Conservation (phyloP, 2,113 vertebrate genomes). For the Montifringilla adamsi region DNA sequence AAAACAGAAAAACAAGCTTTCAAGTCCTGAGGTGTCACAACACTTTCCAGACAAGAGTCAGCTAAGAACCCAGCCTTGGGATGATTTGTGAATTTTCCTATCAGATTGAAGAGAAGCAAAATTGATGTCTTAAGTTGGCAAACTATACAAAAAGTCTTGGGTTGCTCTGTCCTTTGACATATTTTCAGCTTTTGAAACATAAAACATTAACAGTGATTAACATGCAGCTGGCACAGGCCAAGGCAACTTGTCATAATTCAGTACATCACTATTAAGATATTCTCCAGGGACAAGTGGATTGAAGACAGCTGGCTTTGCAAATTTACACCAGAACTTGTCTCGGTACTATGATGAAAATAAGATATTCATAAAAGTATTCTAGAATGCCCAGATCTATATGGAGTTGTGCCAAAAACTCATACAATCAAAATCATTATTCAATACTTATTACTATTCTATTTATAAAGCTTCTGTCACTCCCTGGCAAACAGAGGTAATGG, state of each 20-base stretch:
- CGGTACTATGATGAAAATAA: not conserved
- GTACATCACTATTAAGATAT: not conserved
- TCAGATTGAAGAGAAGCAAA: not conserved
- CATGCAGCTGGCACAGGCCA: not conserved
- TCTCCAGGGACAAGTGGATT: not conserved
- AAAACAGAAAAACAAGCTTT: not conserved
- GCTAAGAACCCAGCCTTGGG: not conserved
- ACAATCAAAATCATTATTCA: constrained; percentile 17
- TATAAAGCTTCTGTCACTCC: constrained; percentile 27
- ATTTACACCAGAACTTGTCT: constrained; percentile 2
- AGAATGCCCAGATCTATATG: not conserved
- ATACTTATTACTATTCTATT: constrained; percentile 27
- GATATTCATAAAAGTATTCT: not conserved
- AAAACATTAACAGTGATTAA: constrained; percentile 9
- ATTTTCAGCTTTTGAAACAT: constrained; percentile 25
- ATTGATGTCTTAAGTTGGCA: not conserved
- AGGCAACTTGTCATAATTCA: constrained; percentile 19
- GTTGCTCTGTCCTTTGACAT: not conserved
- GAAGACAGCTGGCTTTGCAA: constrained; percentile 25
- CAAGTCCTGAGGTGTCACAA: not conserved
- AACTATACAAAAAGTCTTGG: not conserved
- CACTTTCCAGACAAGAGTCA: not conserved
- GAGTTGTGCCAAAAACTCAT: constrained; percentile 4
- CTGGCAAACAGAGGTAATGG: constrained; percentile 13
- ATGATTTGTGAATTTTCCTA: not conserved